Evolutionary conservation across 1,140 invertebrate genomes (phyloP), one percentile per base, ranked within the genome.

Genomic region (Aleiodes sp.): DNA sequence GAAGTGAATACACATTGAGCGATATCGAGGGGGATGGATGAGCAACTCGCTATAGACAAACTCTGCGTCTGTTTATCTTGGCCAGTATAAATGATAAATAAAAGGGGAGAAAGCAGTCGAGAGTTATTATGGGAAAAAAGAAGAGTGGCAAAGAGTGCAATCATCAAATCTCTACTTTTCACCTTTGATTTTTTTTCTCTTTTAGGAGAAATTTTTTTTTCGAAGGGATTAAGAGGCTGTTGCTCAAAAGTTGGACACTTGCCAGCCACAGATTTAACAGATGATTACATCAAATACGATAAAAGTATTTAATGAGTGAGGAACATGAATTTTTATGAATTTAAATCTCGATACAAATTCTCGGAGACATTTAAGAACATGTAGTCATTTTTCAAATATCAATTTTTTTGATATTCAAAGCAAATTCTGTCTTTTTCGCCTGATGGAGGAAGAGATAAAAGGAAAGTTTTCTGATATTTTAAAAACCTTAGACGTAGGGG

Each of bases 41-140:
- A 41, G 41, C 14, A 63, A 24, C 46, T 28, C 39, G 26, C 26
- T 16, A 56, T 7, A 24, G 4, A 31, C 64, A 26, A 33, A 33
- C 12, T 4, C 46, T n/a, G 21, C 24, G 19, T 63, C 37, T 70
- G 61, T 68, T 61, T 61, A 57, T 37, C 66, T 61, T 60, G 56
- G 66, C 59, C 16, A 16, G 37, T 68, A 29, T 68, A 57, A 68
- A 61, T 68, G 66, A 70, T 70, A 64, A 64, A 70, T 70, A 70
- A 52, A 24, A 41, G 26, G 35, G 21, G 21, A 56, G 28, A 41
- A 41, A 2, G 37, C 12, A 41, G 37, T 41, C 37, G 16, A 41
- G 16, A 14, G 37, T 41, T 9, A 2, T 14, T n/a, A 9, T 41
- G 37, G 12, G 37, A 41, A 41, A 41, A 41, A 14, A 41, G 10